Base-by-base conservation (phyloP, 2,888 invertebrate genomes). In the Melitaea athalia region DNA sequence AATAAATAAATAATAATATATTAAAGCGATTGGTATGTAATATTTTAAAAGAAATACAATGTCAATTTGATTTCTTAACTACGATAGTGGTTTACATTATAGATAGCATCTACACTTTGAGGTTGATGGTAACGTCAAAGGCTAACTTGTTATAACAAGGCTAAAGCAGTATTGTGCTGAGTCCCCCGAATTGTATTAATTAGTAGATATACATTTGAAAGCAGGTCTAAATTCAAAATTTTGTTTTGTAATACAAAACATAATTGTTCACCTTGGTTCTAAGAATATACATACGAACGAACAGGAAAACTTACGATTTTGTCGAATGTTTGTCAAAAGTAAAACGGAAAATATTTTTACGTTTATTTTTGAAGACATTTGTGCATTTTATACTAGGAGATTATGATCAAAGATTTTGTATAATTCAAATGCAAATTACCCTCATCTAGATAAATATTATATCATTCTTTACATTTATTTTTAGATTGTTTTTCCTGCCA, bases 131-230 rank as follows among this genome's bases (percentile, higher is more conserved):
- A 64, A 69, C 64, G 59, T 69, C 71, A 69, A 72, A 72, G 63
- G 63, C 67, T 69, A 69, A 60, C 59, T 72, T 71, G 64, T 67
- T 67, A 64, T 67, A 65, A 43, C 64, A 72, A 69, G 71, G 71
- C 59, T 64, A 63, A 59, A 43, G n/a, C 45, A 59, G 63, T 55
- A 67, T 69, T 59, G 59, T 64, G 50, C 59, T 61, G 64, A 71
- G 69, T 67, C 55, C 55, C 42, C n/a, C 49, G 55, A 69, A 71
- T 67, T 64, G 38, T 67, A 64, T 69, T 45, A 69, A 64, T 67
- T 67, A 63, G 67, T 53, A n/a, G n/a, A n/a, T n/a, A 59, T 62
- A 67, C 59, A 62, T 65, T 69, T 64, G 67, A 63, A 67, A 69
- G 64, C 62, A 72, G 67, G 52, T 59, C 50, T 63, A 17, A 53